Evolutionary conservation across 2,113 vertebrate genomes (phyloP).

Genomic region (Lathamus discolor): DNA sequence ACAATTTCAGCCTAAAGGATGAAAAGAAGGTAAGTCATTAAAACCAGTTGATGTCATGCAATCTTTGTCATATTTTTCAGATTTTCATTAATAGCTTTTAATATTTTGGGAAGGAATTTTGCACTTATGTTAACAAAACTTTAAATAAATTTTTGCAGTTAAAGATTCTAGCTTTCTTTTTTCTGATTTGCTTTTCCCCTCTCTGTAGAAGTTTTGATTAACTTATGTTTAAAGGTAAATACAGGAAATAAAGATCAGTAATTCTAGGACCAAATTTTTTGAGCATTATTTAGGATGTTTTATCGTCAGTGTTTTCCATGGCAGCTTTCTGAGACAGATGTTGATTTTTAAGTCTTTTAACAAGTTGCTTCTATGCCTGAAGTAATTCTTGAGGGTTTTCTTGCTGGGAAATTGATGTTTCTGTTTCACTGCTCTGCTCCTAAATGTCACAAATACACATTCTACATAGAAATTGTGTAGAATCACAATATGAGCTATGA

Average conservation of each 20-base stretch:
- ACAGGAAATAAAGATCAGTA: neutral
- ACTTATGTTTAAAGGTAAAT: neutral
- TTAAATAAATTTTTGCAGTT: neutral
- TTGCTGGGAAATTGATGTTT: slow-evolving; percentile 13
- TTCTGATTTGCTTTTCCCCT: fast-evolving
- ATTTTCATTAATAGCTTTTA: neutral
- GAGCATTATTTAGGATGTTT: neutral
- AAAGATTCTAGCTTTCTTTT: neutral
- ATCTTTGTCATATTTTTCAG: neutral
- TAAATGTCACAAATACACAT: neutral
- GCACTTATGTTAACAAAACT: neutral
- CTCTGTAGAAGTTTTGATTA: neutral
- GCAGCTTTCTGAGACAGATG: neutral
- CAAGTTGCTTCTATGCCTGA: neutral
- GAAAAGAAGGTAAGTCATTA: neutral
- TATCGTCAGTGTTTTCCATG: neutral
- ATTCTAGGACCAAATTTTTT: neutral
- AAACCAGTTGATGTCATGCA: neutral
- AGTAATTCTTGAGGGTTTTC: neutral
- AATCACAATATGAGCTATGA: neutral
- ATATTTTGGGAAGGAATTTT: neutral
- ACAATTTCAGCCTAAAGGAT: neutral
- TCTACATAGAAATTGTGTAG: neutral
- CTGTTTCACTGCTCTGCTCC: neutral
- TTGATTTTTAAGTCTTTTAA: neutral